phyloP scores from a whole-genome alignment of 2,797 vertebrate species.

The Poeciliopsis turneri region DNA sequence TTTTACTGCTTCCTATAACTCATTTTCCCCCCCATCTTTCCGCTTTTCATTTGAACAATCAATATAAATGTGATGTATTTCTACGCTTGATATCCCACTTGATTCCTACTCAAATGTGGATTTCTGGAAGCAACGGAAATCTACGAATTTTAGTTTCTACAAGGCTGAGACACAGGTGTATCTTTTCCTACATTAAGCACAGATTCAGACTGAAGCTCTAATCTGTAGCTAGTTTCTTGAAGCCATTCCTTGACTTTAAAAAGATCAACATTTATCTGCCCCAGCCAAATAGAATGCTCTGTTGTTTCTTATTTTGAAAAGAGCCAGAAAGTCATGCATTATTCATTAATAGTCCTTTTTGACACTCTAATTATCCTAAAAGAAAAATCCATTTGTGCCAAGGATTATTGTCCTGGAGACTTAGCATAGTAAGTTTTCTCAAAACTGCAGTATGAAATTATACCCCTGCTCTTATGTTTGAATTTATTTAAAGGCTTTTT shows the following conservation, averaged over 20 bases:
- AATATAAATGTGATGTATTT: neutral
- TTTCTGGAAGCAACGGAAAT: neutral
- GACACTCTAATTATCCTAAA: neutral
- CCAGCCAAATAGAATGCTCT: neutral
- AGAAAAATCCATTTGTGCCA: neutral
- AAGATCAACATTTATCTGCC: neutral
- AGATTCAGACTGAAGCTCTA: neutral
- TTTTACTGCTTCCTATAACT: neutral
- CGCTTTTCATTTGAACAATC: neutral
- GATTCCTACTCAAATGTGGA: neutral
- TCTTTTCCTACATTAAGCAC: neutral
- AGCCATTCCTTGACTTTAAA: neutral
- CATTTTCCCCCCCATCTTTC: neutral
- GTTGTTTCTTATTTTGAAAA: neutral
- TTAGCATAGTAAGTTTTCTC: neutral
- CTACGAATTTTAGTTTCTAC: neutral
- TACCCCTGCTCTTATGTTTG: neutral
- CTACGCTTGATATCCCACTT: neutral
- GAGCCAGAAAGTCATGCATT: neutral
- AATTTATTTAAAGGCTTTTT: neutral
- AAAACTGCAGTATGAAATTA: neutral
- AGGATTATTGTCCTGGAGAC: neutral
- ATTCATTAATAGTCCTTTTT: neutral
- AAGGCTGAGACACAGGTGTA: neutral
- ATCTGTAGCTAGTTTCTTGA: neutral